These are phyloP conservation scores for Serilophus lunatus DNA, from an alignment of 2,113 vertebrate species.

Conservation along the genomic window DNA sequence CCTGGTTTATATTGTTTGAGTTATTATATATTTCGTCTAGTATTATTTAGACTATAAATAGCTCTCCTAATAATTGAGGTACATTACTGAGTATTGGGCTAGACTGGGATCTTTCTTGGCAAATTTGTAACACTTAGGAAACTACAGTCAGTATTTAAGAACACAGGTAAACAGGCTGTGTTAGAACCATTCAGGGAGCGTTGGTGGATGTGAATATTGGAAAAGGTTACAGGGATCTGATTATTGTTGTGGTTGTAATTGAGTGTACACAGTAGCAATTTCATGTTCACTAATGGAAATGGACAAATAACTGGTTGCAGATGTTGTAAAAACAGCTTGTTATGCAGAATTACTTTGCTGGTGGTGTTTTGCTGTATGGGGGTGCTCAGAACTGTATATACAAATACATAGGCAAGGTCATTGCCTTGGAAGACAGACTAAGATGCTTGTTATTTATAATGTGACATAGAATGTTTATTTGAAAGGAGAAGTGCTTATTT, in stretches of 20 bases:
- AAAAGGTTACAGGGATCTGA: neutral
- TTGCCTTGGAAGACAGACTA: neutral
- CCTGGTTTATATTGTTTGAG: neutral
- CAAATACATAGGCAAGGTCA: neutral
- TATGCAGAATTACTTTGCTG: neutral
- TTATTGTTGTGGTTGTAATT: neutral
- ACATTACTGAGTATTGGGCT: neutral
- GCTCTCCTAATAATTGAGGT: neutral
- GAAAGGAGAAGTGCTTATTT: neutral
- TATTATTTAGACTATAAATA: neutral
- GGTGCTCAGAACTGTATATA: neutral
- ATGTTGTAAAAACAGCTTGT: slow-evolving; percentile 24
- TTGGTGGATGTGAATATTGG: neutral
- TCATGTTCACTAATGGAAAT: neutral
- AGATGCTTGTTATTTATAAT: neutral
- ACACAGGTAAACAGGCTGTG: neutral
- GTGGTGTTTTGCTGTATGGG: neutral
- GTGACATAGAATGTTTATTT: neutral
- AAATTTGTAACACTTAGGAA: neutral
- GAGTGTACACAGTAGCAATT: neutral
- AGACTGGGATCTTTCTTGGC: neutral
- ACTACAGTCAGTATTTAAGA: neutral
- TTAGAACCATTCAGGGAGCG: neutral
- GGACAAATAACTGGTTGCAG: slow-evolving; percentile 27
- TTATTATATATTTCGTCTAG: neutral